Evolutionary conservation across 2,888 invertebrate species (phyloP).

Genomic region (Fragum sueziense): DNA sequence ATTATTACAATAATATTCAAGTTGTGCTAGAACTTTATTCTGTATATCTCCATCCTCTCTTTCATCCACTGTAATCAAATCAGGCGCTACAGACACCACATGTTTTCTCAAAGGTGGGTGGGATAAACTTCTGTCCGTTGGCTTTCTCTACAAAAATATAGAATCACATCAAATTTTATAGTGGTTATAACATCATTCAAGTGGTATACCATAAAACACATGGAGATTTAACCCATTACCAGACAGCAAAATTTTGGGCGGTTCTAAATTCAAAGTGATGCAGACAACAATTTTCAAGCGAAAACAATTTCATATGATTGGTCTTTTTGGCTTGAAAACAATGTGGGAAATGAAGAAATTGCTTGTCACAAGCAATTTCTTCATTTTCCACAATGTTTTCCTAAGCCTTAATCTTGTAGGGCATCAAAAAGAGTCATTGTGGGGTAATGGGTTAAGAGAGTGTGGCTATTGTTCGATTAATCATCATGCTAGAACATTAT

Average conservation of each 20-base stretch:
- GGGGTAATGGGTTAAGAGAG: neutral
- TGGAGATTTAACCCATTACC: neutral
- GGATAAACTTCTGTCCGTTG: constrained; percentile 34
- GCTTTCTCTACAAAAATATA: constrained; percentile 24
- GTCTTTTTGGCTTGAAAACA: neutral
- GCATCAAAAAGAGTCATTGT: neutral
- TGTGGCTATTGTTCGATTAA: neutral
- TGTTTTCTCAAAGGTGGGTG: constrained; percentile 41
- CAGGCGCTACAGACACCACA: neutral
- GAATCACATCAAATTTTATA: too few relatives aligned
- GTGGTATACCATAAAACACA: too few relatives aligned
- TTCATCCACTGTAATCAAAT: constrained; percentile 29
- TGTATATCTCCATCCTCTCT: neutral
- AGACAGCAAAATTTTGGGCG: neutral
- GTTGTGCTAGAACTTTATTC: constrained; percentile 10
- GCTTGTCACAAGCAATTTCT: constrained; percentile 10
- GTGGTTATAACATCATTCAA: too few relatives aligned
- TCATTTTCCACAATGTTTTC: neutral
- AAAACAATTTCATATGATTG: neutral
- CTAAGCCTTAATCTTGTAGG: neutral
- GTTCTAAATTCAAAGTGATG: too few relatives aligned
- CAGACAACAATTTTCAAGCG: too few relatives aligned
- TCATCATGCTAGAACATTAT: constrained; percentile 4
- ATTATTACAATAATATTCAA: too few relatives aligned
- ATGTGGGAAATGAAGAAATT: neutral